phyloP scores from a whole-genome alignment of 2,888 invertebrate species.

The Chloroclysta siterata region DNA sequence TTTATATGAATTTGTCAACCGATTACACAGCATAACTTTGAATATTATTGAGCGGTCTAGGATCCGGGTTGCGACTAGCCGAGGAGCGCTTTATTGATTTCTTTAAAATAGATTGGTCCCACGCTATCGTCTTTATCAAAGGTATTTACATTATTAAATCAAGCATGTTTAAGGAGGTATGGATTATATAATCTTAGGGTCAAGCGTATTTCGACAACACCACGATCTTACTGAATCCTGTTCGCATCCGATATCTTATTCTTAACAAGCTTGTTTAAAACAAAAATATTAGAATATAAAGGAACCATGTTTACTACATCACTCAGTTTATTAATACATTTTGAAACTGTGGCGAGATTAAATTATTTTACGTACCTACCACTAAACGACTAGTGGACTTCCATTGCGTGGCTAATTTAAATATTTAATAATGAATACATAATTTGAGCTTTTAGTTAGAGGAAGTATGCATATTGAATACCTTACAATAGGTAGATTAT shows the following conservation, averaged over 20 bases:
- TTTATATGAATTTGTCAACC: too few species aligned
- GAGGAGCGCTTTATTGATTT: conserved; percentile 31
- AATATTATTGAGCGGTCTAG: conserved; percentile 2
- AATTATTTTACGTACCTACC: neutral
- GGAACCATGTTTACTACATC: too few species aligned
- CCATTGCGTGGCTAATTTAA: too few species aligned
- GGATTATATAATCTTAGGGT: neutral
- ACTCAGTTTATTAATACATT: too few species aligned
- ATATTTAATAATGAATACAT: too few species aligned
- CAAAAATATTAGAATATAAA: too few species aligned
- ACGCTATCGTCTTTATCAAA: conserved; percentile 18
- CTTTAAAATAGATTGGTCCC: conserved; percentile 30
- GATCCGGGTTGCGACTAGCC: conserved; percentile 2
- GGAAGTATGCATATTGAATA: too few species aligned
- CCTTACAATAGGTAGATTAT: neutral
- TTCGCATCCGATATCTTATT: neutral
- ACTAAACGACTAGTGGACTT: too few species aligned
- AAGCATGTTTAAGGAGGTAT: neutral
- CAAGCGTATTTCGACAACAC: neutral
- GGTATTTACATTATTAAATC: conserved; percentile 5
- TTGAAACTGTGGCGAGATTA: neutral
- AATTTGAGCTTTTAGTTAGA: too few species aligned
- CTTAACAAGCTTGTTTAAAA: too few species aligned
- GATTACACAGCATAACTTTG: too few species aligned
- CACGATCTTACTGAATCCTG: too few species aligned